Percentiles rank a stretch among this genome's conserved stretches.
These are phyloP conservation scores for Drosophila histrio DNA, from an alignment of 2,888 invertebrate genomes.

Conservation along the genomic window DNA sequence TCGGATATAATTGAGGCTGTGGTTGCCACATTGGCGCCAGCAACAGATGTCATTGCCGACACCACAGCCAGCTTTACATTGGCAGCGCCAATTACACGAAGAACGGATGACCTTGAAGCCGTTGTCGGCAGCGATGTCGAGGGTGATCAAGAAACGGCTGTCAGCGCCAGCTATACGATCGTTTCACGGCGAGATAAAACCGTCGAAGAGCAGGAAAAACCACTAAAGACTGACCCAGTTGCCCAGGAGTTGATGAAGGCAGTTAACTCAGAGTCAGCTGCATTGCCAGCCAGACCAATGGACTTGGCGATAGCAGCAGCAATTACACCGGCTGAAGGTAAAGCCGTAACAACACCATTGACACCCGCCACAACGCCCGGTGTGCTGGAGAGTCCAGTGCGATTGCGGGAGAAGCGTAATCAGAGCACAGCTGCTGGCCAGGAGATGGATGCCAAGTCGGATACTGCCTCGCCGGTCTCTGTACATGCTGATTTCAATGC, in stretches of 20 bases:
- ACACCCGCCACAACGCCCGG: constrained; percentile 77
- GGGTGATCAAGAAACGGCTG: constrained; percentile 54
- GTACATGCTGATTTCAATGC: constrained; percentile 69
- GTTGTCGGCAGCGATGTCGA: constrained; percentile 39
- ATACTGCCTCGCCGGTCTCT: constrained; percentile 60
- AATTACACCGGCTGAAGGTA: constrained; percentile 20
- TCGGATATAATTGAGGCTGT: constrained; percentile 67
- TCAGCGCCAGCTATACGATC: constrained; percentile 80
- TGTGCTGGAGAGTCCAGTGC: constrained; percentile 80
- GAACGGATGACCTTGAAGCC: constrained; percentile 12
- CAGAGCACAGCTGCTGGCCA: constrained; percentile 52
- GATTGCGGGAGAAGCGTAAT: constrained; percentile 83
- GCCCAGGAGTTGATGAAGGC: constrained; percentile 22
- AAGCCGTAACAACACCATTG: constrained; percentile 12
- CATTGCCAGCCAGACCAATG: constrained; percentile 48
- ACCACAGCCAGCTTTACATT: constrained; percentile 82
- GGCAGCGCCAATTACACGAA: constrained; percentile 58
- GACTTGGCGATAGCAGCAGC: constrained; percentile 52
- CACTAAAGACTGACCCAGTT: constrained; percentile 68
- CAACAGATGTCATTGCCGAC: constrained; percentile 48
- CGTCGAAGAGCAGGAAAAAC: constrained; percentile 40
- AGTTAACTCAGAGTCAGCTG: constrained; percentile 9
- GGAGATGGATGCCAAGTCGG: constrained; percentile 60
- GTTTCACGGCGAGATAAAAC: constrained; percentile 72
- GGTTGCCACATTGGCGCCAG: constrained; percentile 37